Conservation (phyloP, 2,797 vertebrate species). For the Cyprinodon diabolis region DNA sequence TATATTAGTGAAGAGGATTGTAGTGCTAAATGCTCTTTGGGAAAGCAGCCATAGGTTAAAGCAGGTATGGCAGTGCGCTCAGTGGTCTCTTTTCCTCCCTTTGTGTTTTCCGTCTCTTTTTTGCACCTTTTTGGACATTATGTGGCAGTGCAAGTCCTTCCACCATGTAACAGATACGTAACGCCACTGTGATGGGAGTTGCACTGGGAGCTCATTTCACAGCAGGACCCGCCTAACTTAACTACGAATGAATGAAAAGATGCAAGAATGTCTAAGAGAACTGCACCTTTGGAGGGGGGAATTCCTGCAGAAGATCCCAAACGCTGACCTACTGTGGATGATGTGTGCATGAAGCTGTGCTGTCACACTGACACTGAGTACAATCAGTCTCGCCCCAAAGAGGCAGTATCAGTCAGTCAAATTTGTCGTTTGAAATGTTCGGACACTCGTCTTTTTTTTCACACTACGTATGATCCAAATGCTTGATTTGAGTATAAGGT, state of each 20-base stretch:
- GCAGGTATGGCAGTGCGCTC: conserved; percentile 37
- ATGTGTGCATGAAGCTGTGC: conserved; percentile 63
- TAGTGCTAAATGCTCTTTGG: conserved; percentile 53
- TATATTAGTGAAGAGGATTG: conserved; percentile 60
- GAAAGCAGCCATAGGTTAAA: conserved; percentile 57
- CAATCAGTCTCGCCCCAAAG: conserved; percentile 68
- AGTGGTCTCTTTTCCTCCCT: conserved; percentile 29
- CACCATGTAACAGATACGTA: conserved; percentile 47
- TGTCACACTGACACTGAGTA: conserved; percentile 65
- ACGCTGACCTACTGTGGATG: conserved; percentile 55
- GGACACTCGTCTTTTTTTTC: conserved; percentile 46
- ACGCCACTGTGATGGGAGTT: conserved; percentile 59
- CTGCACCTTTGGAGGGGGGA: conserved; percentile 63
- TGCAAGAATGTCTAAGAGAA: conserved; percentile 65
- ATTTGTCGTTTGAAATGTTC: conserved; percentile 27
- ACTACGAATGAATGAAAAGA: conserved; percentile 61
- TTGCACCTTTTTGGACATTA: conserved; percentile 53
- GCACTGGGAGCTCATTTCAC: conserved; percentile 28
- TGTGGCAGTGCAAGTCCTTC: conserved; percentile 48
- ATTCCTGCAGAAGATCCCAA: conserved; percentile 54
- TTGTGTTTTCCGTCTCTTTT: conserved; percentile 40
- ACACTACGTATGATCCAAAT: conserved; percentile 64
- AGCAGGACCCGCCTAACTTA: conserved; percentile 42
- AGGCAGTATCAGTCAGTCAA: conserved; percentile 45
- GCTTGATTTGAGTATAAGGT: conserved; percentile 66